Base-by-base conservation (phyloP, 2,888 invertebrate species). In the Oligia latruncula region DNA sequence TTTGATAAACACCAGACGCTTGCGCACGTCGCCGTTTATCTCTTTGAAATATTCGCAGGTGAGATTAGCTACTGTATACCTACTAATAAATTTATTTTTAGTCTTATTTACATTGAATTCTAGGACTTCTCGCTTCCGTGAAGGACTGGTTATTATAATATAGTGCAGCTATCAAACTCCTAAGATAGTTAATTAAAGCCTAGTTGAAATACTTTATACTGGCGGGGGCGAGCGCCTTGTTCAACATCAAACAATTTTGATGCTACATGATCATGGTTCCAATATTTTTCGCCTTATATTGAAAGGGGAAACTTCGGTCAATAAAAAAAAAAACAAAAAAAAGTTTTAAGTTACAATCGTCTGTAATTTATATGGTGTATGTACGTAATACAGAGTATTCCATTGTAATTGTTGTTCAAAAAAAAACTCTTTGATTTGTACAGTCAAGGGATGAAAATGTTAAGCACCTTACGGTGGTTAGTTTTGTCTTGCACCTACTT, bases 21-120 rank as follows among this genome's bases (percentile, higher is more conserved):
- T 13, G 94, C 93, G 2, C 97, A 96, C 80, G 78, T 95, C 60
- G 88, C 91, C 13, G 96, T 95, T 52, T 97, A 96, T 89, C 86
- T 96, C 1, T 96, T 96, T 86, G 97, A 97, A 90, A 92, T 95
- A 81, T 94, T 94, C 82, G 94, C 95, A 46, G 96, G 96, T 96
- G 85, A 92, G 92, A 78, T 73, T 72, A 85, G 52, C 77, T 87
- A 64, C 72, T 67, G 55, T 49, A 68, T 49, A 29, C 29, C 29
- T 29, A 70, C 23, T 85, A 55, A 82, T 70, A 1, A 13, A 82
- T 70, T 81, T 81, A 85, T 85, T 81, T 81, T 74, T 74, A 81
- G 65, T 65, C 79, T 74, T 67, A 40, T 49, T 52, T 60, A 68
- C 52, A n/a, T 52, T 68, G 2, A 64, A 60, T 46, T 72, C 58